phyloP scores from a whole-genome alignment of 2,797 vertebrate genomes.

The Adrianichthys oophorus region DNA sequence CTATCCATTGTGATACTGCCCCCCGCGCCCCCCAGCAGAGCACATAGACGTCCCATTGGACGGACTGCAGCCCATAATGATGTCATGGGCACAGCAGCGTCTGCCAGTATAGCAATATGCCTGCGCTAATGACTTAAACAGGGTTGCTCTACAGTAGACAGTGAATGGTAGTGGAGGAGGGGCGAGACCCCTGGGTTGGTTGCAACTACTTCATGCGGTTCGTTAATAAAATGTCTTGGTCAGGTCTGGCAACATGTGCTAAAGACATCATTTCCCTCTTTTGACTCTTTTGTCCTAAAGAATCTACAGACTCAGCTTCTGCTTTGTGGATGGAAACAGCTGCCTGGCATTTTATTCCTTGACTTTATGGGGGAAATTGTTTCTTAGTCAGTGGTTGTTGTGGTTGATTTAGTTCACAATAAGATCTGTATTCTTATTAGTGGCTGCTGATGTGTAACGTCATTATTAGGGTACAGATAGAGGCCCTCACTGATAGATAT shows the following conservation, averaged over 20 bases:
- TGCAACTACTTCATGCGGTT: conserved; percentile 59
- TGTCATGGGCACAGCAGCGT: conserved; percentile 71
- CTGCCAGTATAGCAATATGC: conserved; percentile 63
- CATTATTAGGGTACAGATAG: conserved; percentile 38
- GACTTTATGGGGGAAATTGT: conserved; percentile 61
- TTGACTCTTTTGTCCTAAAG: conserved; percentile 43
- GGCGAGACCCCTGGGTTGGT: conserved; percentile 57
- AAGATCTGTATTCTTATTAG: conserved; percentile 50
- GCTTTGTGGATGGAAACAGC: conserved; percentile 65
- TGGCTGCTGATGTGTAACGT: conserved; percentile 23
- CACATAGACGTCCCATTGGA: conserved; percentile 61
- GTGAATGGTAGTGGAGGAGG: conserved; percentile 44
- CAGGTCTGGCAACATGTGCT: conserved; percentile 67
- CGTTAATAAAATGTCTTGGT: conserved; percentile 67
- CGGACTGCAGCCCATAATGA: conserved; percentile 71
- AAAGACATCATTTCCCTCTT: conserved; percentile 52
- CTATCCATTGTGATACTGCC: conserved; percentile 41
- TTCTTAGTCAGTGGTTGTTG: conserved; percentile 50
- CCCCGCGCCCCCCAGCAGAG: conserved; percentile 33
- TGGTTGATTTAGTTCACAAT: conserved; percentile 53
- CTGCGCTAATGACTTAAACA: conserved; percentile 74
- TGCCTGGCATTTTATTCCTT: conserved; percentile 55
- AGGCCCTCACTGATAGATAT: conserved; percentile 30
- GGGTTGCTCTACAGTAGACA: conserved; percentile 49
- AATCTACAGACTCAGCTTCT: conserved; percentile 45